Evolutionary conservation across 1,140 invertebrate genomes (phyloP), one percentile per base, ranked within the genome.

Genomic region (Brachionus calyciflorus): DNA sequence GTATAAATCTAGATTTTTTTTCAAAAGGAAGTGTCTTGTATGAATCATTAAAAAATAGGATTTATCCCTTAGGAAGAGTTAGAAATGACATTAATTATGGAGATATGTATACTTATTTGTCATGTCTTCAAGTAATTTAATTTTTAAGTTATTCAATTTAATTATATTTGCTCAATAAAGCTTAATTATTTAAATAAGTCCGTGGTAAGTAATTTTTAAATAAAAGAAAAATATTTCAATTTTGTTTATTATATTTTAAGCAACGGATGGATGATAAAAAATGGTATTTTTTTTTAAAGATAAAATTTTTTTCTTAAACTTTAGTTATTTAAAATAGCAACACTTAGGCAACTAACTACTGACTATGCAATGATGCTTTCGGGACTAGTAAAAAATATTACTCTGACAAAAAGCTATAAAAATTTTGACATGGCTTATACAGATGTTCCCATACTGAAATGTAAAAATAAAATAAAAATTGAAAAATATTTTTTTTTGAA

Each of bases 1-100:
- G n/a, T n/a, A n/a, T n/a, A n/a, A n/a, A n/a, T n/a, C n/a, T n/a
- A 37, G 10, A 4, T 3, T 37, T 37, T 55, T 55, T 19, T 12
- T 55, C 6, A 24, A 28, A 19, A 65, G 60, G 60, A 12, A 80
- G 82, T 12, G 81, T 86, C 41, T 82, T 88, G 19, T 88, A 84
- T 78, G 79, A 84, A 4, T 80, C 80, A 30, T 83, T 88, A 78
- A 79, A 81, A 6, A 78, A 86, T 28, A 79, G 84, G 48, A 78
- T 85, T 46, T 87, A 88, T 80, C 87, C 87, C 3, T 79, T 88
- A 69, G 87, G 86, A 78, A 75, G 82, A 55, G 55, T 82, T n/a
- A 79, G 83, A 30, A 81, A 82, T 55, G 84, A 86, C 80, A 81
- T 88, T 65, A 84, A 81, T 24, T 87, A 87, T 77, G 77, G 82